phyloP scores from a whole-genome alignment of 1,140 invertebrate genomes.

The Drosophila elegans region DNA sequence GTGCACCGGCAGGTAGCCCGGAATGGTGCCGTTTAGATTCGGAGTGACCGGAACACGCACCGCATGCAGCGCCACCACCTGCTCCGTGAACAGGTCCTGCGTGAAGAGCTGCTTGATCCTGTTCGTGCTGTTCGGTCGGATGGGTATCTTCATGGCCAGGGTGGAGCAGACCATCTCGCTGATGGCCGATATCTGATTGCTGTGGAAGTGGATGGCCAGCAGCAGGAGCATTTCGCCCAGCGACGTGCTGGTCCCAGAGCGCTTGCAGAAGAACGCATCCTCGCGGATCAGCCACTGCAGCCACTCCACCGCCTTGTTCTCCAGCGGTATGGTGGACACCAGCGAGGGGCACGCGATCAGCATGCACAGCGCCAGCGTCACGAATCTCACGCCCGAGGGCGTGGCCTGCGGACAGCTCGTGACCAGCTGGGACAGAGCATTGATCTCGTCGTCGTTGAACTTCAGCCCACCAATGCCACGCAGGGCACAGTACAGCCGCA shows the following conservation, averaged over 20 bases:
- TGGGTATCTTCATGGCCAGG: conserved; percentile 97
- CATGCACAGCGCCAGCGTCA: conserved; percentile 97
- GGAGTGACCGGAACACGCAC: conserved; percentile 97
- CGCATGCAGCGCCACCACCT: conserved; percentile 97
- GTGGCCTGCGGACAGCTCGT: conserved; percentile 96
- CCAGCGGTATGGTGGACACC: conserved; percentile 91
- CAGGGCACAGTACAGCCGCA: conserved; percentile 95
- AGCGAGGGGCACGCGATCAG: conserved; percentile 96
- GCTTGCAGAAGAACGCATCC: conserved; percentile 93
- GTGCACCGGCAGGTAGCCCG: conserved; percentile 97
- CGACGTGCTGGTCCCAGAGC: conserved; percentile 91
- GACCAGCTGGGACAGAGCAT: conserved; percentile 92
- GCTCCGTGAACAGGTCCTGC: conserved; percentile 98
- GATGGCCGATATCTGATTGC: conserved; percentile 96
- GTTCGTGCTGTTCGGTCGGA: conserved; percentile 95
- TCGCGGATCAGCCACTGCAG: conserved; percentile 96
- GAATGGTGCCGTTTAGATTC: conserved; percentile 94
- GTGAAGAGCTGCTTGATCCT: conserved; percentile 98
- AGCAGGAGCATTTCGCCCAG: conserved; percentile 98
- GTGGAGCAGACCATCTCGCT: conserved; percentile 97
- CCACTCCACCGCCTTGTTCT: conserved; percentile 96
- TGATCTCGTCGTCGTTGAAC: conserved; percentile 97
- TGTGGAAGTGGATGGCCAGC: conserved; percentile 98
- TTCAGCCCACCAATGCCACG: conserved; percentile 96
- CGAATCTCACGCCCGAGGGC: conserved; percentile 95